Base-by-base conservation (phyloP, 2,888 invertebrate species). In the Thereva nobilitata region DNA sequence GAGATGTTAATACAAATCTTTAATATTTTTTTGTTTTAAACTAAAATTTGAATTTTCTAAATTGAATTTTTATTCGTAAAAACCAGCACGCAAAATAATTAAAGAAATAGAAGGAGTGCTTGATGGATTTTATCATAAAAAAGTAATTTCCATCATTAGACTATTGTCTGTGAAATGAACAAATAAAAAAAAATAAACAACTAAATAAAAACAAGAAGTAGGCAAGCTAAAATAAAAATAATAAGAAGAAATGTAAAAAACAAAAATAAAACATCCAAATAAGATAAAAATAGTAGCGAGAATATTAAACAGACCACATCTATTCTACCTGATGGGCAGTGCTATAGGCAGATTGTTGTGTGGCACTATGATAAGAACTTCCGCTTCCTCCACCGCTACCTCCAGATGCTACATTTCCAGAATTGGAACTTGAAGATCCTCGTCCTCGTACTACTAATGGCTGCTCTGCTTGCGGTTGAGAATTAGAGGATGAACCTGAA, bases 321-420 rank as follows among this genome's bases (percentile, higher is more conserved):
- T 68, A 67, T 72, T 71, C 72, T 79, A 79, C 79, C 79, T 79
- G 79, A 75, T 79, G 79, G 54, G 67, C 61, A 67, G 68, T 68
- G 75, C 76, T 77, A 77, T 75, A 78, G 69, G 73, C 72, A 72
- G 74, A 71, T 68, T 74, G 75, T 71, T 74, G 74, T 63, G 71
- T 68, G 63, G 72, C 68, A 70, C 54, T 67, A 63, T 67, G 68
- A 68, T 68, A 67, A 50, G 68, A 69, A 72, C 71, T 70, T 74
- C 72, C 70, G 71, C 66, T 65, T 77, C 74, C 72, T 74, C 71
- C 69, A 71, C 71, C 71, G 74, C 72, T 65, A 70, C 38, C 45
- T 37, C 61, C 66, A 34, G 66, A 35, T 37, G 52, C 54, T 12
- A 44, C 42, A 59, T 23, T 52, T 23, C 53, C 59, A 57, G 65